phyloP scores from a whole-genome alignment of 2,888 invertebrate genomes.

The Rhopalosiphum nymphaeae region DNA sequence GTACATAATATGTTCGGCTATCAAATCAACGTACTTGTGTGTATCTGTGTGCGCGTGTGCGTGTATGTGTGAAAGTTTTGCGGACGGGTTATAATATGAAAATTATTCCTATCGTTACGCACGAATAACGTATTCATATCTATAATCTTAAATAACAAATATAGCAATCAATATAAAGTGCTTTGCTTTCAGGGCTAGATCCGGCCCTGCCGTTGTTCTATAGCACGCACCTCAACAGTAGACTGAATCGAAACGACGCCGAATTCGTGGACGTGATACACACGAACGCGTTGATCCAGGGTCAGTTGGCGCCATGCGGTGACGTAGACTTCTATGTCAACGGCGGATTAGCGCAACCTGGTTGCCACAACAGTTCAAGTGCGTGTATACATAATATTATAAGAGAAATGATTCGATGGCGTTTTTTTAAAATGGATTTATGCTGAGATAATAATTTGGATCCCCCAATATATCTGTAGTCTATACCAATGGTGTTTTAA shows the following conservation, averaged over 20 bases:
- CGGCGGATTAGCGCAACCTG: constrained; percentile 79
- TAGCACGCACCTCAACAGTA: constrained; percentile 72
- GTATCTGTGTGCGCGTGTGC: neutral
- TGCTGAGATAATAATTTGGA: neutral
- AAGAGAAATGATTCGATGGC: neutral
- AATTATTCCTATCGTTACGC: neutral
- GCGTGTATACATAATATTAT: neutral
- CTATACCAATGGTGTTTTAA: too few relatives aligned
- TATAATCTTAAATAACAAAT: neutral
- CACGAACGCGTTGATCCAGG: constrained; percentile 79
- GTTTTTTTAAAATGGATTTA: neutral
- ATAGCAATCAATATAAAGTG: neutral
- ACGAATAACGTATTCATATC: neutral
- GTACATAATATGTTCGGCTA: neutral
- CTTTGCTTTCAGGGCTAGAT: constrained; percentile 72
- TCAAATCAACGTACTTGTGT: neutral
- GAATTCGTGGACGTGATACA: constrained; percentile 80
- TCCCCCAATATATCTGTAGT: too few relatives aligned
- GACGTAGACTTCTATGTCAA: constrained; percentile 82
- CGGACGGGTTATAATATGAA: neutral
- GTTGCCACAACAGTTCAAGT: constrained; percentile 72
- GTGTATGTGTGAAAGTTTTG: neutral
- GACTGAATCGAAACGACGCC: constrained; percentile 77
- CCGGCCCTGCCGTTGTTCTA: constrained; percentile 80
- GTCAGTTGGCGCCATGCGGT: constrained; percentile 77